A percentile compares a stretch with the other conserved stretches of the same genome.
Evolutionary conservation across 2,888 invertebrate genomes (phyloP).

Genomic region (Auanema freiburgensis): DNA sequence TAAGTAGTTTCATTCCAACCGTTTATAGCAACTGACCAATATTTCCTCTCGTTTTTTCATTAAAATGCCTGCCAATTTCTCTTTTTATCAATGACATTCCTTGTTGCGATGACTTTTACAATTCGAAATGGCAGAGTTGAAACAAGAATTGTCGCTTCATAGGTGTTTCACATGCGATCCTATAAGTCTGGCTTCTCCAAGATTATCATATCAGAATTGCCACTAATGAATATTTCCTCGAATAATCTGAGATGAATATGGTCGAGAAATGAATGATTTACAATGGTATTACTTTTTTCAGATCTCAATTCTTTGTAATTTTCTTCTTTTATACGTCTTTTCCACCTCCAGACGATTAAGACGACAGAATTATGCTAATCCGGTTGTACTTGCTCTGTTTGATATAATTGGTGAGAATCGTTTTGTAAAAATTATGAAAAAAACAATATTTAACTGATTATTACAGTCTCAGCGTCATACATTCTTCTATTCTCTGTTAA

Average conservation of each 20-base stretch:
- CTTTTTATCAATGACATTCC: too few relatives aligned
- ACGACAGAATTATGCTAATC: constrained; percentile 56
- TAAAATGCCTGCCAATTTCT: too few relatives aligned
- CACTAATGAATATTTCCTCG: too few relatives aligned
- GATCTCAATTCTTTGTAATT: constrained; percentile 23
- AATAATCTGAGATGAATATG: too few relatives aligned
- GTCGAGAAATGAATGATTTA: neutral
- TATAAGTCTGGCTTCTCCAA: too few relatives aligned
- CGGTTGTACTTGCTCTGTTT: constrained; percentile 48
- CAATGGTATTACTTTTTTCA: constrained; percentile 5
- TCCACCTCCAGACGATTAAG: constrained; percentile 50
- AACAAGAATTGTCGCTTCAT: too few relatives aligned
- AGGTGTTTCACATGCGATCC: too few relatives aligned
- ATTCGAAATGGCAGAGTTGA: neutral
- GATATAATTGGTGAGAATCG: constrained; percentile 25
- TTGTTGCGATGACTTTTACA: neutral
- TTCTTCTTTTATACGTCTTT: constrained; percentile 51
- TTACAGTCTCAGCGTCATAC: constrained; percentile 18
- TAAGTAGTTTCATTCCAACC: constrained; percentile 9
- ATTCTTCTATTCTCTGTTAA: constrained; percentile 35
- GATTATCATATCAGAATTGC: too few relatives aligned
- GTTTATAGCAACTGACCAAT: too few relatives aligned
- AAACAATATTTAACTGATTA: neutral
- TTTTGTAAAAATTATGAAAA: neutral
- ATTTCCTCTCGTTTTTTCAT: neutral